Evolutionary conservation across 1,140 invertebrate species (phyloP), one percentile per base, ranked within the genome.

Genomic region (Wiebesia pumilae): DNA sequence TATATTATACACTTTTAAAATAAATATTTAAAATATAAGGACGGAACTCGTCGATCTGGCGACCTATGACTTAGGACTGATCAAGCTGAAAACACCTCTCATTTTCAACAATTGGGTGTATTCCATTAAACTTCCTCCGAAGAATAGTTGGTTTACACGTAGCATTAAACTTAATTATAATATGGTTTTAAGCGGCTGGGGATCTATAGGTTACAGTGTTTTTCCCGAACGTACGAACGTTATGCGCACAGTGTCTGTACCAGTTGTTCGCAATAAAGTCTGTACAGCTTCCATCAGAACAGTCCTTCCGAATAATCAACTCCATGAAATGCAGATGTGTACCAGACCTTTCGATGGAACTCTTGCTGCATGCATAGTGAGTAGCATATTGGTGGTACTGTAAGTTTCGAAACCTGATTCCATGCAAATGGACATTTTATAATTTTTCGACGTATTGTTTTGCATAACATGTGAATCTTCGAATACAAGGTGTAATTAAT

Each of bases 31-130:
- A 30, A 65, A 69, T 69, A 69, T 3, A 75, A 10, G 9, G 6
- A 43, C 3, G 1, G 71, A 43, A 0, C 88, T 35, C 88, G 93
- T 93, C 43, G 94, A 93, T 9, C 93, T 95, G n/a, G 94, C 93
- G 30, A 93, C 93, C 71, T 94, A 95, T 86, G 96, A 97, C 88
- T 95, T 97, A 73, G 96, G 95, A 62, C 69, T 97, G 0, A 89
- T 97, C n/a, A 94, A 93, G 85, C 89, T 96, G n/a, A 92, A 91
- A 14, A 92, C 91, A n/a, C 93, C 95, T 2, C 89, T 96, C 40
- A 89, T 87, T 3, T 94, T 95, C 78, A 95, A 94, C 87, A 88
- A 94, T 35, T 90, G 89, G 65, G 94, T 97, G 0, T 90, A 93
- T 1, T 89, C 94, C 0, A 92, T 96, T 27, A 83, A 88, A 0